Percentiles rank a stretch among this genome's conserved stretches.
These are phyloP conservation scores for Netelia inedita DNA, from an alignment of 2,888 invertebrate genomes.

Conservation along the genomic window DNA sequence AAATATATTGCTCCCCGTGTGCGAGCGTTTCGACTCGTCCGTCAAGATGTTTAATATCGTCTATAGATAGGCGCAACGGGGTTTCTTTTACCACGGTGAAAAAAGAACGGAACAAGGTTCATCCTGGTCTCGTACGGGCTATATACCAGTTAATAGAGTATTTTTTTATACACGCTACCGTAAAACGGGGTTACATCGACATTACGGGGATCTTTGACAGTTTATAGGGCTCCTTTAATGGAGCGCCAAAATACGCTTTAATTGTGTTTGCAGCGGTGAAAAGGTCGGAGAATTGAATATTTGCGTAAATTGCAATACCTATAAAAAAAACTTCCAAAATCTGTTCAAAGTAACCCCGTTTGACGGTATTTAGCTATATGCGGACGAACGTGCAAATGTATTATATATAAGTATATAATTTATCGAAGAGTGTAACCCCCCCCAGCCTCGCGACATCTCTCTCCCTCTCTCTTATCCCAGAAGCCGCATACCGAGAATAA, in stretches of 20 bases:
- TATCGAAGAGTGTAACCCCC: slow-evolving; percentile 3
- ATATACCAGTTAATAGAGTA: not conserved
- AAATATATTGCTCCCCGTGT: slow-evolving; percentile 45
- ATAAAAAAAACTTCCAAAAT: too few relatives aligned
- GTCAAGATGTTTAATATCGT: slow-evolving; percentile 55
- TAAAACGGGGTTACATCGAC: too few relatives aligned
- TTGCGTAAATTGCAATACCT: too few relatives aligned
- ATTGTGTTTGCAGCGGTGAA: too few relatives aligned
- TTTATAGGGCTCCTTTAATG: too few relatives aligned
- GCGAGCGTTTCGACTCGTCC: slow-evolving; percentile 31
- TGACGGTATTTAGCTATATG: not conserved
- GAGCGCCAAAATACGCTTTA: too few relatives aligned
- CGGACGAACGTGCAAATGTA: not conserved
- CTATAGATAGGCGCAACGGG: slow-evolving; percentile 40
- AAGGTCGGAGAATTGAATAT: too few relatives aligned
- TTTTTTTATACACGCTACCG: not conserved
- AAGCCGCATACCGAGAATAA: slow-evolving; percentile 56
- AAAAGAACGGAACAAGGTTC: not conserved
- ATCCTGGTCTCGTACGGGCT: not conserved
- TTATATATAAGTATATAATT: not conserved
- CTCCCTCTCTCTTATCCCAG: slow-evolving; percentile 6
- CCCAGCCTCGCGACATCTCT: not conserved
- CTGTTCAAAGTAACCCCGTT: too few relatives aligned
- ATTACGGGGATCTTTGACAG: too few relatives aligned
- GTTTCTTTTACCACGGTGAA: not conserved